phyloP scores from a whole-genome alignment of 2,113 vertebrate genomes.

The Seriola quinqueradiata region DNA sequence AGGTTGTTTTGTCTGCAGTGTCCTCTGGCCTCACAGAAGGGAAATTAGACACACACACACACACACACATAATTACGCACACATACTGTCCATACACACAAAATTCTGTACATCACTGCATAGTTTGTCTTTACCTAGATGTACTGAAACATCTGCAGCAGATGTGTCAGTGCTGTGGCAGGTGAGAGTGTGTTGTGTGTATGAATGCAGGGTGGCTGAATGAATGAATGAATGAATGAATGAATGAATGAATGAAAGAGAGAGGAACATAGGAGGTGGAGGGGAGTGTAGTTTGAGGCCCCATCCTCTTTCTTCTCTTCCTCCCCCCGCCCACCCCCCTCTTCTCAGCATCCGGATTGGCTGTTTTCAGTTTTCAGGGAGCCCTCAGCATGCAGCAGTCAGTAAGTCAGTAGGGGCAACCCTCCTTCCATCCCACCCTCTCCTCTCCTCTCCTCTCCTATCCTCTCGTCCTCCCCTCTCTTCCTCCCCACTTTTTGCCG shows the following conservation, averaged over 20 bases:
- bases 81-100: background rate
- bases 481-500: slow-evolving; percentile 63
- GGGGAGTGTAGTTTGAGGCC: slow-evolving; percentile 19
- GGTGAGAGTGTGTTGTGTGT: slow-evolving; percentile 14
- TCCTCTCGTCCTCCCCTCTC: background rate
- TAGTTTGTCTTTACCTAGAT: background rate
- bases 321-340: slow-evolving; percentile 26
- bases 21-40: slow-evolving; percentile 40
- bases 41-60: slow-evolving; percentile 23
- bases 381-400: slow-evolving; percentile 76
- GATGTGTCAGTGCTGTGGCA: slow-evolving; percentile 14
- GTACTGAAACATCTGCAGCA: slow-evolving; percentile 40
- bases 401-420: slow-evolving; percentile 78
- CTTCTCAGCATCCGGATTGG: slow-evolving; percentile 63
- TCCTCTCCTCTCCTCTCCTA: background rate
- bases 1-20: slow-evolving; percentile 62
- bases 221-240: slow-evolving; percentile 39
- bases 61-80: background rate
- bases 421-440: slow-evolving; percentile 59
- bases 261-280: slow-evolving; percentile 41
- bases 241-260: slow-evolving; percentile 34
- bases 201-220: slow-evolving; percentile 51
- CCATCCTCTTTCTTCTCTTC: slow-evolving; percentile 11
- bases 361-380: slow-evolving; percentile 65
- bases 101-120: background rate